Evolutionary conservation across 2,888 invertebrate species (phyloP).

Genomic region (Apamea monoglypha): DNA sequence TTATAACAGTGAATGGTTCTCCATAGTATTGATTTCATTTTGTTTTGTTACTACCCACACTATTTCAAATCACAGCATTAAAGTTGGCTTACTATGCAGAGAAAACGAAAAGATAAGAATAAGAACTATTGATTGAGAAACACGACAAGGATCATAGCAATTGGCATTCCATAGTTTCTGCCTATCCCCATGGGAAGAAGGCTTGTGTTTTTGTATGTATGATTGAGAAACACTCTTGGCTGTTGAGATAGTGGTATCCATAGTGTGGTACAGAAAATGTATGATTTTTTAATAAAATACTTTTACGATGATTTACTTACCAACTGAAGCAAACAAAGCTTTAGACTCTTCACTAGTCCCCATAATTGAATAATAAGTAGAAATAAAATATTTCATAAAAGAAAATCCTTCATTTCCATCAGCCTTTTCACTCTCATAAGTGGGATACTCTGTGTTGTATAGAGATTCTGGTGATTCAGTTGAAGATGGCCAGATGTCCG

Average conservation of each 20-base stretch:
- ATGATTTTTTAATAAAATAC: conserved; percentile 1
- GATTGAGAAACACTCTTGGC: not conserved
- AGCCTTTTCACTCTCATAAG: conserved; percentile 66
- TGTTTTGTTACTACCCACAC: conserved; percentile 21
- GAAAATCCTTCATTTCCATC: conserved; percentile 79
- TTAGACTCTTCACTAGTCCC: conserved; percentile 81
- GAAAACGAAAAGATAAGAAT: conserved; percentile 9
- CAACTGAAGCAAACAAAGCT: conserved; percentile 82
- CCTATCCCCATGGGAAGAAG: too few relatives aligned
- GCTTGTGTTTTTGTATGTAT: not conserved
- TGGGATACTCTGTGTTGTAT: conserved; percentile 74
- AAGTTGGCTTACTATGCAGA: not conserved
- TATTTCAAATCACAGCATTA: conserved; percentile 11
- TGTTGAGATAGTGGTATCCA: not conserved
- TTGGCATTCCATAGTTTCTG: too few relatives aligned
- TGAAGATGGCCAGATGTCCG: conserved; percentile 81
- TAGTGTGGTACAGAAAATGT: not conserved
- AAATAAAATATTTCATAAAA: conserved; percentile 79
- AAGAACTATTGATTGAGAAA: conserved; percentile 2
- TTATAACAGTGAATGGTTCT: conserved; percentile 17
- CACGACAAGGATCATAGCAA: too few relatives aligned
- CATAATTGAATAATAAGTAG: conserved; percentile 80
- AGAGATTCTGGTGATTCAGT: conserved; percentile 78
- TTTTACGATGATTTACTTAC: conserved; percentile 71
- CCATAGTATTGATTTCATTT: conserved; percentile 32